Evolutionary conservation across 2,888 invertebrate genomes (phyloP).

Genomic region (Sinodicranocentrus sp.): DNA sequence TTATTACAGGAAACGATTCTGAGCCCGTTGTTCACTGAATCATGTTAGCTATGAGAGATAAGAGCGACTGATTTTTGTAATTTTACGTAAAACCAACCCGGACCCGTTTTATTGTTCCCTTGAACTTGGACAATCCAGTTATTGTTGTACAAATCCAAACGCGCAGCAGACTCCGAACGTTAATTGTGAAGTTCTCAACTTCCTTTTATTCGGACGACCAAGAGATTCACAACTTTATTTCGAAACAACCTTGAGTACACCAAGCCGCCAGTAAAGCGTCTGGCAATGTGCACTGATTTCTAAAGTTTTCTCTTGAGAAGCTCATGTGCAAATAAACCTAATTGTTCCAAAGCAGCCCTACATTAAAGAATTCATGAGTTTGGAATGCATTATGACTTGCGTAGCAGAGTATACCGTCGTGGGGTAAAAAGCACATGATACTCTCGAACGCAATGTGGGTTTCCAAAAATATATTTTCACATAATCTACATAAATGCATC

Average conservation of each 20-base stretch:
- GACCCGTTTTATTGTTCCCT: no score
- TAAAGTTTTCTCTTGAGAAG: slow-evolving; percentile 18
- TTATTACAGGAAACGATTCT: not conserved
- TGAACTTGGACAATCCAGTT: no score
- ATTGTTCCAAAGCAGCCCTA: slow-evolving; percentile 7
- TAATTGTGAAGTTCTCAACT: no score
- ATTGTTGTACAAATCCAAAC: no score
- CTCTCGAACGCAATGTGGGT: not conserved
- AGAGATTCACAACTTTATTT: not conserved
- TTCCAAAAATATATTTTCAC: slow-evolving; percentile 23
- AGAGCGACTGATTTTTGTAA: not conserved
- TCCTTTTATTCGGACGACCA: not conserved
- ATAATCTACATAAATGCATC: not conserved
- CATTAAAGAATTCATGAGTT: slow-evolving; percentile 14
- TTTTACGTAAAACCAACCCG: not conserved
- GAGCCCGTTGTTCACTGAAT: not conserved
- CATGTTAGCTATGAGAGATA: not conserved
- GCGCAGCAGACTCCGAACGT: no score
- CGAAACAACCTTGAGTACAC: no score
- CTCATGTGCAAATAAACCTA: slow-evolving; percentile 36
- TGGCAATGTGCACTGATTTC: no score
- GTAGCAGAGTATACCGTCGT: no score
- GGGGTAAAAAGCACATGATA: not conserved
- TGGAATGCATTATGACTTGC: not conserved
- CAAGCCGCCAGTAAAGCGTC: no score